A percentile compares a stretch with the other conserved stretches of the same genome.
These are phyloP conservation scores for Dendropsophus ebraccatus DNA, from an alignment of 2,113 vertebrate genomes.

Conservation along the genomic window DNA sequence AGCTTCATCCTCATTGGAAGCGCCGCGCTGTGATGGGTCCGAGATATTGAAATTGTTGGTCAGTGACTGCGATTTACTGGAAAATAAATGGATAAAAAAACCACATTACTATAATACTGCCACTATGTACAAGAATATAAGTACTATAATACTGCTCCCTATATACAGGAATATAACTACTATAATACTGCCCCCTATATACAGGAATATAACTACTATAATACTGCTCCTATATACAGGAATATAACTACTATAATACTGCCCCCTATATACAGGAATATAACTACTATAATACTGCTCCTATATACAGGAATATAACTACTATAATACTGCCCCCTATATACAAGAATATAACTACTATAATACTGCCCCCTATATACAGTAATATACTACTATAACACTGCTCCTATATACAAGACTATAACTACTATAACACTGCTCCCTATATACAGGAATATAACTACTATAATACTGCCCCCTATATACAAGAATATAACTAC, in stretches of 20 bases:
- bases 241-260: slow-evolving; percentile 12
- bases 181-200: not conserved
- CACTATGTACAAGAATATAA: not conserved
- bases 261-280: not conserved
- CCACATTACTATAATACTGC: slow-evolving; percentile 1
- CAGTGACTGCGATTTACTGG: slow-evolving; percentile 95
- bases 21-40: slow-evolving; percentile 80
- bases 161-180: not conserved
- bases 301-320: not conserved
- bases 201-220: slow-evolving; percentile 7
- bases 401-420: not conserved
- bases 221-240: not conserved
- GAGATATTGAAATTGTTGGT: slow-evolving; percentile 90
- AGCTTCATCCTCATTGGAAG: slow-evolving; percentile 87
- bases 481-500: not conserved
- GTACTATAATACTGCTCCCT: not conserved
- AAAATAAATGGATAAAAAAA: slow-evolving; percentile 40
- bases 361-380: not conserved
- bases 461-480: not conserved
- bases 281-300: slow-evolving; percentile 1
- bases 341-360: slow-evolving; percentile 3
- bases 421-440: slow-evolving; percentile 6
- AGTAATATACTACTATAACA: slow-evolving; percentile 1
- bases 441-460: slow-evolving; percentile 2
- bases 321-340: not conserved